phyloP scores from a whole-genome alignment of 2,113 vertebrate species.

The Nothobranchius kuhntae region DNA sequence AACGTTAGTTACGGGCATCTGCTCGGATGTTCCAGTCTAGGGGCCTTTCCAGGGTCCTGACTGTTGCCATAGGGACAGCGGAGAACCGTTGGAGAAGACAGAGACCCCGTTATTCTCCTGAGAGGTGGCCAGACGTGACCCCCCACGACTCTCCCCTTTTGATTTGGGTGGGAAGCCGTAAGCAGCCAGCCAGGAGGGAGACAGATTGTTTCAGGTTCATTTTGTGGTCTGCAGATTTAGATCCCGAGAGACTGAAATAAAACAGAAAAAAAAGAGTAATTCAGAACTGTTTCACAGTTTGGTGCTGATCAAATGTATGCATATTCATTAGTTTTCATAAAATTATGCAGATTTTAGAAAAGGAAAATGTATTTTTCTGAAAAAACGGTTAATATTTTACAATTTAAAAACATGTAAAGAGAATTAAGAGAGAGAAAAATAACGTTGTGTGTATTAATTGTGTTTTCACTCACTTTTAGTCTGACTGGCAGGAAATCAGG shows the following conservation, averaged over 20 bases:
- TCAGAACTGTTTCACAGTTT: constrained; percentile 11
- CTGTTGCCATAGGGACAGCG: constrained; percentile 80
- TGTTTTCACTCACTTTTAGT: too few species aligned
- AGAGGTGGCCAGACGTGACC: constrained; percentile 80
- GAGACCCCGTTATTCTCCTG: constrained; percentile 76
- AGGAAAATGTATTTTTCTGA: too few species aligned
- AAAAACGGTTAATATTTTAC: too few species aligned
- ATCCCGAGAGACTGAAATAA: constrained; percentile 20
- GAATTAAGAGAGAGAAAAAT: too few species aligned
- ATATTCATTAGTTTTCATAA: neutral
- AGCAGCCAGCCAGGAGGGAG: constrained; percentile 58
- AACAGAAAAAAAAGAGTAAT: neutral
- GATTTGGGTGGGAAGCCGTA: constrained; percentile 74
- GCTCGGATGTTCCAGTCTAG: constrained; percentile 74
- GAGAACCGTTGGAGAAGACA: constrained; percentile 76
- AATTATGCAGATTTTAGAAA: too few species aligned
- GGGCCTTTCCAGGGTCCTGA: constrained; percentile 69
- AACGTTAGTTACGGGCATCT: constrained; percentile 81
- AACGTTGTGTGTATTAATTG: too few species aligned
- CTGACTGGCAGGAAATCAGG: too few species aligned
- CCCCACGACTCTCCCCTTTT: constrained; percentile 69
- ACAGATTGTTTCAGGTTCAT: constrained; percentile 47
- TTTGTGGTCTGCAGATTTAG: constrained; percentile 24
- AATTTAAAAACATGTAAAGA: too few species aligned
- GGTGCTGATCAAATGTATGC: neutral